Evolutionary conservation across 2,888 invertebrate genomes (phyloP).

Genomic region (Piscicola geometra): DNA sequence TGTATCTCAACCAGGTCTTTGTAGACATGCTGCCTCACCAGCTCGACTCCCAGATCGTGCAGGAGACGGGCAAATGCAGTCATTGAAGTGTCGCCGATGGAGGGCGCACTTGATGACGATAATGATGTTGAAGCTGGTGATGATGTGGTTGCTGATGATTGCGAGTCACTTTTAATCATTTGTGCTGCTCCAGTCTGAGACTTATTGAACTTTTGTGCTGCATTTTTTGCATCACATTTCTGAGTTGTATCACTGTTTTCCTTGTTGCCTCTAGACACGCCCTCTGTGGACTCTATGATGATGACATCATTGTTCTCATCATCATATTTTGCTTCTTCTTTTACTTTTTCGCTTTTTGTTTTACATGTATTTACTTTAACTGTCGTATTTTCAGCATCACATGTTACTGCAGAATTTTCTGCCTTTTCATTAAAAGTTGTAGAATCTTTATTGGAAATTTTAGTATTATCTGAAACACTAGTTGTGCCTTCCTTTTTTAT

Average conservation of each 20-base stretch:
- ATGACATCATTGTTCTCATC: constrained; percentile 24
- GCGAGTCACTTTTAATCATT: constrained; percentile 2
- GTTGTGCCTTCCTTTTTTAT: background rate
- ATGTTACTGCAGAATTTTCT: background rate
- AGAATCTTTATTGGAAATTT: background rate
- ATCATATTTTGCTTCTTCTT: constrained; percentile 20
- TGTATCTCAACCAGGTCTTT: constrained; percentile 81
- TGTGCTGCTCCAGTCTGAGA: background rate
- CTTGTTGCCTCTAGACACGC: background rate
- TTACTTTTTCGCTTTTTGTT: background rate
- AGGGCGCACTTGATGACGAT: constrained; percentile 15
- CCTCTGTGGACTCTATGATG: constrained; percentile 16
- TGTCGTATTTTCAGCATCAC: background rate
- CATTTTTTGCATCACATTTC: constrained; percentile 7
- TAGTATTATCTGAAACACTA: background rate
- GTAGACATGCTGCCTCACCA: constrained; percentile 88
- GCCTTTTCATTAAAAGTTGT: background rate
- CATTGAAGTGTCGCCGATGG: constrained; percentile 24
- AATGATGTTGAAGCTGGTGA: constrained; percentile 11
- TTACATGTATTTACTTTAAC: background rate
- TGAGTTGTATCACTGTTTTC: background rate
- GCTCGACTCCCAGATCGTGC: constrained; percentile 80
- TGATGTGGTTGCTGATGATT: background rate
- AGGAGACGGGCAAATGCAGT: constrained; percentile 76
- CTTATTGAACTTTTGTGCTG: background rate